Conservation (phyloP, 2,113 vertebrate genomes). For the Dascyllus trimaculatus region DNA sequence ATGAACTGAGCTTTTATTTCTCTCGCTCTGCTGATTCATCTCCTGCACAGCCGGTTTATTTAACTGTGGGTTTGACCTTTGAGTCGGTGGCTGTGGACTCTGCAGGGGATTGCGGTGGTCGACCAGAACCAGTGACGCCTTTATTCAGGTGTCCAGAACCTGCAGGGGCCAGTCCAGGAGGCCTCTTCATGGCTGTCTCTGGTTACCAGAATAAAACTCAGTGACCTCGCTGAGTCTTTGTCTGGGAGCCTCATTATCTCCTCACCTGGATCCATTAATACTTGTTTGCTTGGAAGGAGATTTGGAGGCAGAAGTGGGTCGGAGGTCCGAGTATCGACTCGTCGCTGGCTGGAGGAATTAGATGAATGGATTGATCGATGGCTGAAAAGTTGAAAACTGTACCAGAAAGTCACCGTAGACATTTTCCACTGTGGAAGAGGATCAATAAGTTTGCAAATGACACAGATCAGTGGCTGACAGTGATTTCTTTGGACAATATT, state of each 20-base stretch:
- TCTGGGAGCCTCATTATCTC: constrained; percentile 70
- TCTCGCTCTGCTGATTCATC: constrained; percentile 16
- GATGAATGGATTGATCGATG: constrained; percentile 52
- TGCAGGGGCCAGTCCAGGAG: constrained; percentile 36
- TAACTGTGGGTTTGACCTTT: constrained; percentile 48
- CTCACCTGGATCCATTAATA: constrained; percentile 74
- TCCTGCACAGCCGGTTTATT: constrained; percentile 29
- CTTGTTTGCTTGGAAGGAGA: constrained; percentile 61
- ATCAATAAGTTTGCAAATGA: constrained; percentile 58
- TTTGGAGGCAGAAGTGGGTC: constrained; percentile 31
- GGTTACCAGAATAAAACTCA: constrained; percentile 14
- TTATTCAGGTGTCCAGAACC: constrained; percentile 54
- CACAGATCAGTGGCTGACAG: constrained; percentile 34
- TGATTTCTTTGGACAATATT: constrained; percentile 42
- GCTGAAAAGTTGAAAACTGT: constrained; percentile 38
- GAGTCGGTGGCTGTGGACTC: constrained; percentile 10
- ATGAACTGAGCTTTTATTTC: constrained; percentile 13
- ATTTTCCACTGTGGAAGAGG: constrained; percentile 22
- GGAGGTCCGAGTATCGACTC: constrained; percentile 57
- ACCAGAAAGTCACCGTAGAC: constrained; percentile 37
- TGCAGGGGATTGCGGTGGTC: constrained; percentile 4
- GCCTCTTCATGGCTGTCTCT: constrained; percentile 1
- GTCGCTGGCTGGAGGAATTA: constrained; percentile 16
- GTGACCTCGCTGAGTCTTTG: constrained; percentile 15
- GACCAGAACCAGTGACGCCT: constrained; percentile 62